Evolutionary conservation across 2,113 vertebrate species (phyloP).

Genomic region (Rhagologus leucostigma): DNA sequence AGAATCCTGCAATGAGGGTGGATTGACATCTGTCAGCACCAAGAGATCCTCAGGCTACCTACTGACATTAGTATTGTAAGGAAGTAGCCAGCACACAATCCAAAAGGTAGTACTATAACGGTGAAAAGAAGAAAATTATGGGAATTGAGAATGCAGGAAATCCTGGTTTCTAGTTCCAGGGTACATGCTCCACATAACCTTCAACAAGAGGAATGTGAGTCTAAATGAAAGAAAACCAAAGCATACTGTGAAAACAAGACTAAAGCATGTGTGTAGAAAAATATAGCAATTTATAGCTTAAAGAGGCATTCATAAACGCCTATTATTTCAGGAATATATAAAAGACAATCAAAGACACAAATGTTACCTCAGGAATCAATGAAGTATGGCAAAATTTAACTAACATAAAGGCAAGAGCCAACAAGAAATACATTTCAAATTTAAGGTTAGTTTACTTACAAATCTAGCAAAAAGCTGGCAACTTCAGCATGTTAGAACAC

Average conservation of each 20-base stretch:
- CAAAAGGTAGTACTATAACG: background rate
- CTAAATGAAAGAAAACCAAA: background rate
- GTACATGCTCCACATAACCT: background rate
- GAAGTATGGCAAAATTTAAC: background rate
- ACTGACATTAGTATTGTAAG: background rate
- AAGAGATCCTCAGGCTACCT: background rate
- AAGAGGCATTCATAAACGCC: background rate
- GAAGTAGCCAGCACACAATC: background rate
- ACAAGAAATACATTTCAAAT: background rate
- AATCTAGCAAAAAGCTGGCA: background rate
- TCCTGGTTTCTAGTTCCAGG: background rate
- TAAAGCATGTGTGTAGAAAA: background rate
- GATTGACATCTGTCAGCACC: background rate
- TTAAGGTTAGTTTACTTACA: background rate
- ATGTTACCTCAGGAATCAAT: background rate
- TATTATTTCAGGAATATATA: background rate
- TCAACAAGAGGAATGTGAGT: rapidly evolving
- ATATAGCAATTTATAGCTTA: background rate
- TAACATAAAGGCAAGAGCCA: background rate
- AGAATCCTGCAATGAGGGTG: background rate
- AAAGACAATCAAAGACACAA: background rate
- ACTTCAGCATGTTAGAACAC: background rate
- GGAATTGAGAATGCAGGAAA: background rate
- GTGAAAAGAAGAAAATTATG: background rate
- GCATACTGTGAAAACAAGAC: background rate